Evolutionary conservation across 2,113 vertebrate genomes (phyloP), one percentile per base, ranked within the genome.

Genomic region (Peromyscus polionotus): DNA sequence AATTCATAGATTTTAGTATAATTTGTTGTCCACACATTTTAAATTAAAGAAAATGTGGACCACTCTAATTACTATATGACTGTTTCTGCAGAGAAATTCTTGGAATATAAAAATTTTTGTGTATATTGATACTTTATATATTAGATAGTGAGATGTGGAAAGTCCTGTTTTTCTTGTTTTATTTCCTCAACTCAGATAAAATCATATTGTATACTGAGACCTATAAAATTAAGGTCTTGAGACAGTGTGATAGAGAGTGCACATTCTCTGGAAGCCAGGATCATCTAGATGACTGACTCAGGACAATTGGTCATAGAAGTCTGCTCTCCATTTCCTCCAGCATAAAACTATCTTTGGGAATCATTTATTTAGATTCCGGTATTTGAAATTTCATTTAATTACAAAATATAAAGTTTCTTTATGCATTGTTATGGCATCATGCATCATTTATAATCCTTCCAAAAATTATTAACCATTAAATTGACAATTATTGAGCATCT

Each of bases 171-270:
- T 85, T 73, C 36, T 42, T 33, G 70, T 84, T 73, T 85, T 70
- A 88, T 80, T 91, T 95, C 10, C 51, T 94, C 65, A 79, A 92
- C 28, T 93, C 12, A 54, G 42, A 65, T 80, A 57, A 93, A 91
- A 70, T 20, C 2, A 54, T 31, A 61, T 4, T 3, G 22, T 77
- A 85, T 95, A 7, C 57, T 86, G 9, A 83, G 10, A 87, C 17
- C 31, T 92, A 59, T 26, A 33, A 36, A 94, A 86, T 81, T 57
- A 89, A 91, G 4, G 20, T 92, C 48, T 86, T 67, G 80, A 70
- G 73, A 87, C 2, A 5, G 83, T 19, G 86, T 79, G 6, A 63
- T 70, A 1, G 13, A 88, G 26, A 67, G 0, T 59, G 0, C 2
- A 79, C 5, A 72, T 39, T 94, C n/a, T 4, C 57, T 33, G 26